Evolutionary conservation across 2,797 vertebrate genomes (phyloP), one percentile per base, ranked within the genome.

Genomic region (Spinus pinus): DNA sequence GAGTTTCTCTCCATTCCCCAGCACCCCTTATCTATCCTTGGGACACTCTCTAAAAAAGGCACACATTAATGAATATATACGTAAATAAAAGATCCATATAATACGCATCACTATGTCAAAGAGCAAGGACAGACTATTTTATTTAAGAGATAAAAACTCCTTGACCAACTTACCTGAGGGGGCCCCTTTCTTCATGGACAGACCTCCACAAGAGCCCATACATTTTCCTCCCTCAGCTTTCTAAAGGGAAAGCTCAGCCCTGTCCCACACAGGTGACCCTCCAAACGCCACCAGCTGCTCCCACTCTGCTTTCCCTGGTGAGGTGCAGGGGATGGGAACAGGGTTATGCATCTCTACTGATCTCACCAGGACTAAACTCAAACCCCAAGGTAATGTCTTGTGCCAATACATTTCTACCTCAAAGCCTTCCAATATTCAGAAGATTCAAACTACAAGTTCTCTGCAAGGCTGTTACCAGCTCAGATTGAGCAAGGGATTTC

Each of bases 201-300:
- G 15, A 13, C 10, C 20, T 39, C 57, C n/a, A 6, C 1, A 19
- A 33, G 0, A 42, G 0, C 42, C 12, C 12, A 2, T 1, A 1
- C 0, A 1, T 1, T 18, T 10, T 35, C 0, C 14, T 41, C 39
- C 12, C 21, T 64, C 66, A 42, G 58, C 50, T 42, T 41, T 78
- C 50, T 18, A 16, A 33, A 56, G 39, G 47, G 44, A 54, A 41
- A 23, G 14, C 27, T 18, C 24, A 57, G 27, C 27, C 22, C 17
- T 25, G 39, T 31, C 27, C 17, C 62, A 30, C 28, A 20, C 82
- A 61, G 51, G 19, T 61, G 77, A 49, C 2, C 2, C 35, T 33
- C 22, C 10, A 31, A 49, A 28, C 0, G 11, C 21, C 39, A n/a
- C 24, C 44, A 54, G 35, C 62, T 90, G 58, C 33, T 65, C 54